A percentile compares a stretch with the other conserved stretches of the same genome.
Conservation (phyloP, 1,140 invertebrate genomes). For the Marisa cornuarietis region DNA sequence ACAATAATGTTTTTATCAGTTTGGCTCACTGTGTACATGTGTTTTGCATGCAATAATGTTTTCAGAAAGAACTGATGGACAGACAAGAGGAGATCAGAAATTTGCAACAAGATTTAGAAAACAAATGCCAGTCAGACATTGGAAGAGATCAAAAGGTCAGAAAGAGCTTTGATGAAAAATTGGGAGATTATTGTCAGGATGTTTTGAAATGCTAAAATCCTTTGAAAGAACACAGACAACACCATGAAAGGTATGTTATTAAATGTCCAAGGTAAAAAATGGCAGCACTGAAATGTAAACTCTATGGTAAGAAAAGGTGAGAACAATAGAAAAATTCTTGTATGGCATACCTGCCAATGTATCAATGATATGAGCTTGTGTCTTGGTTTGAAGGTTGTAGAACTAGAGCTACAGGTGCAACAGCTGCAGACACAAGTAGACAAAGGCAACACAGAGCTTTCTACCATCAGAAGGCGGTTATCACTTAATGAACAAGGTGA, state of each 20-base stretch:
- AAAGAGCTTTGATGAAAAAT: background rate
- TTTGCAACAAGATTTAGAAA: slow-evolving; percentile 12
- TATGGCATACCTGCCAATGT: no score
- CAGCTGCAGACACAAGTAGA: slow-evolving; percentile 10
- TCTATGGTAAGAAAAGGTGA: no score
- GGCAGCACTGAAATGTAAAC: no score
- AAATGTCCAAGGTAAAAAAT: no score
- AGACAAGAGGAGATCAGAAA: slow-evolving; percentile 5
- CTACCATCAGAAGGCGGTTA: slow-evolving; percentile 21
- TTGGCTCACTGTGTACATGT: no score
- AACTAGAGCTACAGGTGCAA: slow-evolving; percentile 12
- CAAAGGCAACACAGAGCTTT: slow-evolving; percentile 3
- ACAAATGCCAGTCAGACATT: background rate
- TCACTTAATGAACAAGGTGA: slow-evolving; percentile 24
- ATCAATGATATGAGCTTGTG: no score
- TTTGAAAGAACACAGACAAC: no score
- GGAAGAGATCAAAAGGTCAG: slow-evolving; percentile 17
- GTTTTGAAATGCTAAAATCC: no score
- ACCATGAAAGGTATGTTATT: no score
- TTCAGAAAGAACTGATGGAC: slow-evolving; percentile 1
- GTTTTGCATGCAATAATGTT: background rate
- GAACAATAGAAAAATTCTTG: no score
- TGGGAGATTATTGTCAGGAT: no score
- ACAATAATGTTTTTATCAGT: no score
- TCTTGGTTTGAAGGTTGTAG: background rate